These are phyloP conservation scores for Paratrypauchen microcephalus DNA, from an alignment of 2,797 vertebrate genomes.

Conservation along the genomic window DNA sequence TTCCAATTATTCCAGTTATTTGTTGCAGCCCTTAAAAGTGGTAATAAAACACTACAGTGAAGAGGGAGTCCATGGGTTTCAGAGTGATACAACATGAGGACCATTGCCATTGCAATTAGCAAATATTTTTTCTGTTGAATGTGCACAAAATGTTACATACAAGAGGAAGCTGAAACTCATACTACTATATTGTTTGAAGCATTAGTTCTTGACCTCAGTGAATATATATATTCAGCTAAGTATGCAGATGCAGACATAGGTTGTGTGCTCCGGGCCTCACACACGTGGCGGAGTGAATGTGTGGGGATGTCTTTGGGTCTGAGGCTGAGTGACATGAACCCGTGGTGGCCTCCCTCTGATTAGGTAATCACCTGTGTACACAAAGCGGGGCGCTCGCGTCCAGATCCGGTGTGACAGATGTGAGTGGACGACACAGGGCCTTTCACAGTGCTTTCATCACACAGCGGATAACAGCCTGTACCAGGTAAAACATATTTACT, in stretches of 20 bases:
- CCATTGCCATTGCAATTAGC: too few relatives aligned
- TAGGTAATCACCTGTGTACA: conserved; percentile 84
- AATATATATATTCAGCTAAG: neutral
- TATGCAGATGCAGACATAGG: neutral
- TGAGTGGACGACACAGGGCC: conserved; percentile 64
- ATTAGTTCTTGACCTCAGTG: neutral
- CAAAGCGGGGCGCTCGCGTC: conserved; percentile 60
- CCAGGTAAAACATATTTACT: conserved; percentile 64
- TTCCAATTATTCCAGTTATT: too few relatives aligned
- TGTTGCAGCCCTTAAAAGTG: too few relatives aligned
- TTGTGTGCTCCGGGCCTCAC: conserved; percentile 9
- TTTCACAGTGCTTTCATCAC: conserved; percentile 72
- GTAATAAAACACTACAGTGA: too few relatives aligned
- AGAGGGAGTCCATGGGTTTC: too few relatives aligned
- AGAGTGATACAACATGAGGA: too few relatives aligned
- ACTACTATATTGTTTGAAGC: neutral
- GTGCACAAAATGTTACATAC: too few relatives aligned
- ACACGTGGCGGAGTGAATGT: conserved; percentile 46
- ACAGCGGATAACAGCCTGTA: conserved; percentile 58
- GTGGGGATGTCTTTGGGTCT: conserved; percentile 50
- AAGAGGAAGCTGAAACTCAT: too few relatives aligned
- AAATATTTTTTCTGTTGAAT: too few relatives aligned
- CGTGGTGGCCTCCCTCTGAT: conserved; percentile 75
- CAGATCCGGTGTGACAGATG: conserved; percentile 70
- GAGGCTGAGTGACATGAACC: conserved; percentile 77